A percentile compares a stretch with the other conserved stretches of the same genome.
Evolutionary conservation across 53 echinoderm and acorn worm species (phyloP).

Genomic region (Hippasteria phrygiana): DNA sequence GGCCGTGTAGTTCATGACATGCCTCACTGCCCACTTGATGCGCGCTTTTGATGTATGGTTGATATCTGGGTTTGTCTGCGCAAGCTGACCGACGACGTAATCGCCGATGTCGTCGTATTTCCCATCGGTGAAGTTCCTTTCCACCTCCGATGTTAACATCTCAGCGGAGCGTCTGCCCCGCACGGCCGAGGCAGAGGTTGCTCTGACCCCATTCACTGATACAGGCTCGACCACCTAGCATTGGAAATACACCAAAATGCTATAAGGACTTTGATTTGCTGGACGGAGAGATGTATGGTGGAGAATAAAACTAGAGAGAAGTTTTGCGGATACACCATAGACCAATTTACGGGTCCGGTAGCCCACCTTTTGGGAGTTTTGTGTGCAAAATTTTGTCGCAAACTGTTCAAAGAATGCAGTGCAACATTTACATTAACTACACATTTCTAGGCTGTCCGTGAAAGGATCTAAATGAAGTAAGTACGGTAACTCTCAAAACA

Average conservation of each 20-base stretch:
- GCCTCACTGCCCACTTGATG: not conserved
- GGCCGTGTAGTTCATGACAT: slow-evolving; percentile 46
- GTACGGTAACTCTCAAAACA: no score
- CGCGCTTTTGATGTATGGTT: slow-evolving; percentile 26
- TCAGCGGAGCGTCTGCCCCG: slow-evolving; percentile 37
- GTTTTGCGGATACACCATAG: no score
- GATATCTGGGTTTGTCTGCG: not conserved
- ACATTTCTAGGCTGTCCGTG: no score
- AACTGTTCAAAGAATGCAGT: no score
- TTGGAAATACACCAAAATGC: not conserved
- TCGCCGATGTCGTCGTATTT: slow-evolving; percentile 41
- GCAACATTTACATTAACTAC: no score
- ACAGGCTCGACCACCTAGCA: not conserved
- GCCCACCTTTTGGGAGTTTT: no score
- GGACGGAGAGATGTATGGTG: no score
- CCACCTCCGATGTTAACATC: not conserved
- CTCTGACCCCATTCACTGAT: not conserved
- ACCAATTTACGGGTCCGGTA: no score
- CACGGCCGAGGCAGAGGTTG: not conserved
- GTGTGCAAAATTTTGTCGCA: no score
- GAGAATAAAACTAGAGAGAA: no score
- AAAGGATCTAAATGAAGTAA: no score
- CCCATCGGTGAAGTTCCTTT: slow-evolving; percentile 15
- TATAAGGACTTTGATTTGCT: no score
- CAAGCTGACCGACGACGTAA: slow-evolving; percentile 32